Conservation (phyloP, 2,888 invertebrate genomes). For the Drosophila pseudotalamancana region DNA sequence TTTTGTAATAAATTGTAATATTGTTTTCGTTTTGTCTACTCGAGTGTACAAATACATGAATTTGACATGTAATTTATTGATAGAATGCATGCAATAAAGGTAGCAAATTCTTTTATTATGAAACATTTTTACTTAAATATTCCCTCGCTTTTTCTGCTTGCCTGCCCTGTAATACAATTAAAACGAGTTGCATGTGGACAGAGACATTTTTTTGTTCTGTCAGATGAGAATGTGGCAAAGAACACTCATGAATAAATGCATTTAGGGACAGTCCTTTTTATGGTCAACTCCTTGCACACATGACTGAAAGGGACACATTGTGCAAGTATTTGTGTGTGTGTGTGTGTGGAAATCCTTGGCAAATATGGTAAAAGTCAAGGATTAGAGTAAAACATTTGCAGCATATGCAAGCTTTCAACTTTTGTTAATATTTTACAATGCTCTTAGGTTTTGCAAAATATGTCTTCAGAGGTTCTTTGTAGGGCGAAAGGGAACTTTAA, state of each 20-base stretch:
- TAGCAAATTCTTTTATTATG: not conserved
- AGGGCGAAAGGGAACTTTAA: not conserved
- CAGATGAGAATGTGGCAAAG: constrained; percentile 32
- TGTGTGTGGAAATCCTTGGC: constrained; percentile 35
- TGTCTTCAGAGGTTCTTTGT: constrained; percentile 20
- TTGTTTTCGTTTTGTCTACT: too few species aligned
- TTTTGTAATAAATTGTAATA: too few species aligned
- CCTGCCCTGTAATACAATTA: constrained; percentile 41
- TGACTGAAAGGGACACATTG: not conserved
- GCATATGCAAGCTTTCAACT: constrained; percentile 61
- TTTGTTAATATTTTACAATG: constrained; percentile 57
- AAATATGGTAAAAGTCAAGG: constrained; percentile 57
- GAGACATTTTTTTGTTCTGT: constrained; percentile 21
- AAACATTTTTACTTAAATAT: constrained; percentile 7
- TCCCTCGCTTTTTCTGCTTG: constrained; percentile 19
- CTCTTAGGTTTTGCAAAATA: constrained; percentile 17
- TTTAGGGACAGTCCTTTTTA: constrained; percentile 49
- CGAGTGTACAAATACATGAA: not conserved
- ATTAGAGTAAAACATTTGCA: constrained; percentile 33
- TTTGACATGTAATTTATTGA: not conserved
- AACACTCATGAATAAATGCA: constrained; percentile 66
- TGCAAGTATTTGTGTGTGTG: constrained; percentile 3
- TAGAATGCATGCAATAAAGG: not conserved
- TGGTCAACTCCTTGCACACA: constrained; percentile 23
- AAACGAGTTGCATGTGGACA: constrained; percentile 16